Base-by-base conservation (phyloP, 2,797 vertebrate species). In the Halcyon smyrnensis region DNA sequence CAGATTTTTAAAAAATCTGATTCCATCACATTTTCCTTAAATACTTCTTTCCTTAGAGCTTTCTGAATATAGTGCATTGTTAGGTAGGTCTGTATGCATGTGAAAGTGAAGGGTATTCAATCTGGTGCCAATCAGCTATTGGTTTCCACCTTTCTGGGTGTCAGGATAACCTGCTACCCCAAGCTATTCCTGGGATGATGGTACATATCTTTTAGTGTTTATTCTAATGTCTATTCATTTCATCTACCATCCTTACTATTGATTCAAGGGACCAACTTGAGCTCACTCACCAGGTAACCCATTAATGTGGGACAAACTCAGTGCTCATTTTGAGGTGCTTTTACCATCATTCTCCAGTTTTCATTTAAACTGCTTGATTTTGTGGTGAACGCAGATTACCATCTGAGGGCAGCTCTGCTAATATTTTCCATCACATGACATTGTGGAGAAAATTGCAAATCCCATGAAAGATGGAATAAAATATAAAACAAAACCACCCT, bases 401-500 rank as follows among this genome's bases (percentile, higher is more conserved):
- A 97, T 95, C 96, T 96, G 87, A 95, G 91, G 50, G 73, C n/a
- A 94, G 57, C 54, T 95, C 86, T 93, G 81, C 67, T 92, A 80
- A 79, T 46, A 88, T 97, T 97, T 97, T 92, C 39, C 68, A 79
- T 89, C 87, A 96, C 73, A 75, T 48, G 78, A 87, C 13, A 21
- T 93, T 88, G 78, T 5, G 10, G 76, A 93, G 78, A 91, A 96
- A 95, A 93, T 81, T 96, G 73, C 50, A 94, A 89, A 91, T 46
- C 54, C 43, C 36, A 34, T 71, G 75, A 86, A 89, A 78, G 10
- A 53, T 28, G 27, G 50, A 60, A 59, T 24, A 60, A 80, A 63
- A 80, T 39, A 20, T 9, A 48, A 28, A 63, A 28, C 41, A 32
- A 68, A 80, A 84, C 23, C 48, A 71, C 37, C 24, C 36, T 63